A percentile compares a stretch with the other conserved stretches of the same genome.
Conservation (phyloP, 1,140 invertebrate genomes). For the Diachasmimorpha longicaudata region DNA sequence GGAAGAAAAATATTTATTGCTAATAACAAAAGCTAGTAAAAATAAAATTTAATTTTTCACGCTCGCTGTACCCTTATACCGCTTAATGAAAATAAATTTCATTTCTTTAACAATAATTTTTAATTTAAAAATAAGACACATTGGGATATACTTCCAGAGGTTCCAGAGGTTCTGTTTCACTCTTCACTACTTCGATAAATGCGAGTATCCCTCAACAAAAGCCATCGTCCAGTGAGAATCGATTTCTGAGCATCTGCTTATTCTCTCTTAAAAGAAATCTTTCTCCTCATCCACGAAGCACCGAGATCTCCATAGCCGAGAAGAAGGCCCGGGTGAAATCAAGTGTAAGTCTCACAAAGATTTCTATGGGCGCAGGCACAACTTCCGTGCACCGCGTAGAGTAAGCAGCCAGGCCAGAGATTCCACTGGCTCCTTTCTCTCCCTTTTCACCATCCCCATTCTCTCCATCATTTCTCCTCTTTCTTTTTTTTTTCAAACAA, state of each 20-base stretch:
- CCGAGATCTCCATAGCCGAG: conserved; percentile 9
- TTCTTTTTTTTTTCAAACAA: conserved; percentile 3
- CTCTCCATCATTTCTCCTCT: not conserved
- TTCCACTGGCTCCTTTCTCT: not conserved
- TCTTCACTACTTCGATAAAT: conserved; percentile 25
- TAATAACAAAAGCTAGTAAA: too few relatives aligned
- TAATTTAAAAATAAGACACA: not conserved
- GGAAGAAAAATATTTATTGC: too few relatives aligned
- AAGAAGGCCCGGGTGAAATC: conserved; percentile 19
- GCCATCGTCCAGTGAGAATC: conserved; percentile 26
- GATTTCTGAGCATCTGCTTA: conserved; percentile 19
- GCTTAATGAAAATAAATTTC: too few relatives aligned
- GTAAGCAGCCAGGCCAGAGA: conserved; percentile 5
- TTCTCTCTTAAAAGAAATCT: not conserved
- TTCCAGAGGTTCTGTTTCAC: not conserved
- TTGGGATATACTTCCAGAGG: not conserved
- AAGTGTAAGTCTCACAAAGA: conserved; percentile 28
- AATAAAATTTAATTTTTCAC: too few relatives aligned
- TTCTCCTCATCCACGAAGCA: not conserved
- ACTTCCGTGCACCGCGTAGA: conserved; percentile 15
- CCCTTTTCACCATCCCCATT: conserved; percentile 3
- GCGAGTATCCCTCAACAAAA: conserved; percentile 17
- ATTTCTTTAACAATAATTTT: too few relatives aligned
- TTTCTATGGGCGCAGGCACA: conserved; percentile 24
- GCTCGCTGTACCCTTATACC: too few relatives aligned